Conservation (phyloP, 2,113 vertebrate species). For the Myxocyprinus asiaticus region DNA sequence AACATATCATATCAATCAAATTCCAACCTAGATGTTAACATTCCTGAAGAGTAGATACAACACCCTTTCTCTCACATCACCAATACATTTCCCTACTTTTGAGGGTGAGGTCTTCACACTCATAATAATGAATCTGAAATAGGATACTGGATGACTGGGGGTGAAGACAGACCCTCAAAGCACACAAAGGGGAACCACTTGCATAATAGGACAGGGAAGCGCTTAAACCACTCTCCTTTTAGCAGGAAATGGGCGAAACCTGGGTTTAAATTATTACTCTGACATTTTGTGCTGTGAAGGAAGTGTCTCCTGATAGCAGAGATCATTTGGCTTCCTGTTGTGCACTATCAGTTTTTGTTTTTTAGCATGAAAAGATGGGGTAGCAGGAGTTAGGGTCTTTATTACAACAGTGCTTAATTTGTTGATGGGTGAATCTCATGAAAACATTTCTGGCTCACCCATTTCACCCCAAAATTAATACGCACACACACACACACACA, state of each 20-base stretch:
- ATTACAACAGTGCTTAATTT: not conserved
- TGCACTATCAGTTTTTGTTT: conserved; percentile 73
- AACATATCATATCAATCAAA: not conserved
- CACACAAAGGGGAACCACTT: no score
- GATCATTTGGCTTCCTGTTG: conserved; percentile 86
- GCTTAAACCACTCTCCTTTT: conserved; percentile 74
- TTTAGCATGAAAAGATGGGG: conserved; percentile 60
- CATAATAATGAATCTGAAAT: conserved; percentile 14
- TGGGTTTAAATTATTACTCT: conserved; percentile 82
- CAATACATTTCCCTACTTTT: not conserved
- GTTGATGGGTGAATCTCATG: not conserved
- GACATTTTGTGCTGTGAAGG: conserved; percentile 83
- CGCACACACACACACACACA: no score
- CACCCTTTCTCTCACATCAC: not conserved
- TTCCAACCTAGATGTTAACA: not conserved
- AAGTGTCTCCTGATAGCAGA: conserved; percentile 90
- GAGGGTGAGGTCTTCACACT: conserved; percentile 12
- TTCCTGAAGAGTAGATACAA: not conserved
- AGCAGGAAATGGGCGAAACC: conserved; percentile 93
- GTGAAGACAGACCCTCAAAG: conserved; percentile 14
- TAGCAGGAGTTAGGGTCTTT: conserved; percentile 49
- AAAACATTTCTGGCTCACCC: not conserved
- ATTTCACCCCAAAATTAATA: no score
- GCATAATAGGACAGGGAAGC: conserved; percentile 66
- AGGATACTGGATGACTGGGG: not conserved